These are phyloP conservation scores for Quiscalus mexicanus DNA, from an alignment of 2,113 vertebrate species.

Conservation along the genomic window DNA sequence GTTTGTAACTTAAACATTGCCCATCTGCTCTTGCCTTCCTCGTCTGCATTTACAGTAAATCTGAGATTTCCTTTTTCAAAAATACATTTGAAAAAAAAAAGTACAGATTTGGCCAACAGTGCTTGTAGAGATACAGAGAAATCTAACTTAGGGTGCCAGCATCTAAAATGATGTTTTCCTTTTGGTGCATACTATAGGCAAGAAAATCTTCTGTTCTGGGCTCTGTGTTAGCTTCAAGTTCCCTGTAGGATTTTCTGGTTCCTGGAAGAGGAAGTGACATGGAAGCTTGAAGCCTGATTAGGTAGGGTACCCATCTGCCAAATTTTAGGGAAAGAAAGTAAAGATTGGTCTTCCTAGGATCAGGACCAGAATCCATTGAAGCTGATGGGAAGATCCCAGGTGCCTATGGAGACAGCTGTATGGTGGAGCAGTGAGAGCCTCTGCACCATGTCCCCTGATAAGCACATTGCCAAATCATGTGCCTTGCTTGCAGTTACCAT, in stretches of 20 bases:
- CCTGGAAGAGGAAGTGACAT: not conserved
- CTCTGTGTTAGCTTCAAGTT: not conserved
- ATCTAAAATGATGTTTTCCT: not conserved
- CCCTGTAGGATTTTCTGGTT: not conserved
- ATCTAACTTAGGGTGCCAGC: not conserved
- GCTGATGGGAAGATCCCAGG: not conserved
- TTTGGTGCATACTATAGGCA: not conserved
- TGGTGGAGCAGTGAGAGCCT: not conserved
- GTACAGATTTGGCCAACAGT: not conserved
- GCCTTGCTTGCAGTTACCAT: not conserved
- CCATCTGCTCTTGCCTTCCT: constrained; percentile 73
- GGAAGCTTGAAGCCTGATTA: not conserved
- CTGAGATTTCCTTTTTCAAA: constrained; percentile 56
- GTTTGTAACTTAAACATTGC: constrained; percentile 75
- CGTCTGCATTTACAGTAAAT: constrained; percentile 71
- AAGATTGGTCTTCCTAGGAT: not conserved
- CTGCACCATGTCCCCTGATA: rapidly evolving
- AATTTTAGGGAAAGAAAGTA: not conserved
- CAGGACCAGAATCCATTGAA: not conserved
- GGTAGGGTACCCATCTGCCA: not conserved
- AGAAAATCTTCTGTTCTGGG: not conserved
- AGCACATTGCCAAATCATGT: not conserved
- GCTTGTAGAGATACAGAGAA: not conserved
- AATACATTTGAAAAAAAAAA: not conserved
- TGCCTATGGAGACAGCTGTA: rapidly evolving